These are phyloP conservation scores for Rhopilema esculentum DNA, from an alignment of 30 jellyfish, hydroid and myxozoan genomes.

Conservation along the genomic window DNA sequence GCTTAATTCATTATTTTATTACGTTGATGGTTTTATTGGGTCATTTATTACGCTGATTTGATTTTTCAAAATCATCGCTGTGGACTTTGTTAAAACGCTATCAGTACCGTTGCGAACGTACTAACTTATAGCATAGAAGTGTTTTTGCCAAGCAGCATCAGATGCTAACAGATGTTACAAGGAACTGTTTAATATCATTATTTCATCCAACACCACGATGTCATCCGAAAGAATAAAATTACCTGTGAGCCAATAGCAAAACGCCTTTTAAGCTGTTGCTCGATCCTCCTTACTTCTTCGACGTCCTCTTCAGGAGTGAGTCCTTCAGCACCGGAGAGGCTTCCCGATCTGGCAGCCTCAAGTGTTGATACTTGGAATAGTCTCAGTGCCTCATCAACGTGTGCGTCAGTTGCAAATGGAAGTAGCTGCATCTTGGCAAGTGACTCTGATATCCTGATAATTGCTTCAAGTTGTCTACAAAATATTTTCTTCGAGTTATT, in stretches of 20 bases:
- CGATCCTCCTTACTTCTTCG: constrained; percentile 89
- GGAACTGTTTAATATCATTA: too few relatives aligned
- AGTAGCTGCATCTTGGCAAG: constrained; percentile 94
- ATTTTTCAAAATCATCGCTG: too few relatives aligned
- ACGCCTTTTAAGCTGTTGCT: constrained; percentile 82
- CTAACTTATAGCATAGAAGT: too few relatives aligned
- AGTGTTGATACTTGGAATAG: constrained; percentile 91
- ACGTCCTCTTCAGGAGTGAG: constrained; percentile 89
- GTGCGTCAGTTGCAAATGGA: constrained; percentile 84
- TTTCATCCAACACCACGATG: too few relatives aligned
- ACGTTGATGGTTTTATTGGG: too few relatives aligned
- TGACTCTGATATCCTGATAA: constrained; percentile 89
- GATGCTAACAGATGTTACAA: too few relatives aligned
- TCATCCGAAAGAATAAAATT: background rate
- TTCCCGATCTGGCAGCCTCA: constrained; percentile 91
- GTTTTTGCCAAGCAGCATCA: too few relatives aligned
- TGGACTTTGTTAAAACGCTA: too few relatives aligned
- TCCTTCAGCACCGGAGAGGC: constrained; percentile 96
- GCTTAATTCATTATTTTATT: too few relatives aligned
- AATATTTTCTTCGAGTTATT: too few relatives aligned
- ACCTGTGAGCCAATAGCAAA: constrained; percentile 99
- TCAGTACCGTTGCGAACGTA: too few relatives aligned
- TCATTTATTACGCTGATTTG: too few relatives aligned
- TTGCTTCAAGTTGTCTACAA: constrained; percentile 91
- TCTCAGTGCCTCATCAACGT: constrained; percentile 97